Base-by-base conservation (phyloP, 2,797 vertebrate genomes). In the Hoplostethus atlanticus region DNA sequence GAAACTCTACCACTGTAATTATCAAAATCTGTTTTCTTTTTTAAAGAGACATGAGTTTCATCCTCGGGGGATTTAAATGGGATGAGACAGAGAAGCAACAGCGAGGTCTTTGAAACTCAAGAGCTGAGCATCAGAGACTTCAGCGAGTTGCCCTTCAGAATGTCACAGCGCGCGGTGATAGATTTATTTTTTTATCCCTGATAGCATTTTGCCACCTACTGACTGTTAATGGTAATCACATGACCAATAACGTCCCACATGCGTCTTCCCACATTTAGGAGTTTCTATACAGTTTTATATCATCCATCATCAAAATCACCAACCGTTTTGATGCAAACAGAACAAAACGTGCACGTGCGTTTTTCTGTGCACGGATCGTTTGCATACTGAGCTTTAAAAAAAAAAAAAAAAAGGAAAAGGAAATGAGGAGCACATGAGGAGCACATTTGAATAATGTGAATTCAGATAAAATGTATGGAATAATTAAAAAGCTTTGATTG, bases 131-230 rank as follows among this genome's bases (percentile, higher is more conserved):
- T 47, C 54, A 48, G 40, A 38, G 57, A 69, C 53, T 59, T 2
- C 38, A 52, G 59, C 2, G 38, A 46, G 65, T 67, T 25, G 66
- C 72, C 79, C 80, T 83, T 88, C 73, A 76, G 56, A 79, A 75
- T 61, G 79, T 77, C 71, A 70, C 66, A 38, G 28, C 28, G 71
- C 55, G 2, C 36, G 0, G 44, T 83, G 76, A 83, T 73, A 51
- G 74, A 84, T 83, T 77, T 64, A 42, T 38, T 81, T 81, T 40
- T 64, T 21, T 21, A 90, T 91, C 79, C 85, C 84, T 91, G 89
- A 91, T 90, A 91, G 83, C 83, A 28, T 71, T 94, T 95, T 94
- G 93, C 93, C 93, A 90, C 89, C 94, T 94, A 81, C 92, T 93
- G 94, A 88, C 92, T 76, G 84, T 50, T 81, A 17, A 34, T 36